Conservation (phyloP, 2,888 invertebrate species). For the Plemyria rubiginata region DNA sequence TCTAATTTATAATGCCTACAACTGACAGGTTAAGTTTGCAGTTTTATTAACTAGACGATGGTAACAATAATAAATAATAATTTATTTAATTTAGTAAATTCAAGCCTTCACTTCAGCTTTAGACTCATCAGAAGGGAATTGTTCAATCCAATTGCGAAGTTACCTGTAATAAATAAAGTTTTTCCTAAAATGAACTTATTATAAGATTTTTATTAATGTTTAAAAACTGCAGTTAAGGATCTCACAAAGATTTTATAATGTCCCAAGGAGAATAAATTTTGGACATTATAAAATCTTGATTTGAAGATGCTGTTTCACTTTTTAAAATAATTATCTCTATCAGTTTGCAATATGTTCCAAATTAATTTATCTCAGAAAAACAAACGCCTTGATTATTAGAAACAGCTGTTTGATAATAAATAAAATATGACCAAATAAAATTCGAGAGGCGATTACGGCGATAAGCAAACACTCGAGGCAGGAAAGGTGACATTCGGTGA, state of each 20-base stretch:
- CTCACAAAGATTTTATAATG: too few species aligned
- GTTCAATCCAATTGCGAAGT: slow-evolving; percentile 93
- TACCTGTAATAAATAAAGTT: too few species aligned
- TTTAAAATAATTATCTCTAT: too few species aligned
- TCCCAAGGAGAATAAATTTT: too few species aligned
- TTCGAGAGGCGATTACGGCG: slow-evolving; percentile 66
- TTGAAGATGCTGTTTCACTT: too few species aligned
- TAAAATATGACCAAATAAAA: slow-evolving; percentile 67
- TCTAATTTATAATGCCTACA: neutral
- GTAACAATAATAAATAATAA: slow-evolving; percentile 67
- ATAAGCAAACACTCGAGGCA: slow-evolving; percentile 71
- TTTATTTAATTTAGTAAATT: slow-evolving; percentile 37
- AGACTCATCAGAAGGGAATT: slow-evolving; percentile 83
- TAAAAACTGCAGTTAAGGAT: too few species aligned
- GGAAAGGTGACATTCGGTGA: slow-evolving; percentile 82
- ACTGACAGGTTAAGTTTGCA: slow-evolving; percentile 34
- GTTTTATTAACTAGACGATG: slow-evolving; percentile 66
- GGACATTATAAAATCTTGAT: too few species aligned
- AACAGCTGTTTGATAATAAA: slow-evolving; percentile 63
- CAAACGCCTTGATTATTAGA: neutral
- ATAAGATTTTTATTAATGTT: too few species aligned
- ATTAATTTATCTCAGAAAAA: neutral
- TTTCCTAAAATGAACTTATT: too few species aligned
- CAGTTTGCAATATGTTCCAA: too few species aligned
- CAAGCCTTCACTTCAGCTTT: slow-evolving; percentile 71